Evolutionary conservation across 2,797 vertebrate genomes (phyloP).

Genomic region (Semotilus atromaculatus): DNA sequence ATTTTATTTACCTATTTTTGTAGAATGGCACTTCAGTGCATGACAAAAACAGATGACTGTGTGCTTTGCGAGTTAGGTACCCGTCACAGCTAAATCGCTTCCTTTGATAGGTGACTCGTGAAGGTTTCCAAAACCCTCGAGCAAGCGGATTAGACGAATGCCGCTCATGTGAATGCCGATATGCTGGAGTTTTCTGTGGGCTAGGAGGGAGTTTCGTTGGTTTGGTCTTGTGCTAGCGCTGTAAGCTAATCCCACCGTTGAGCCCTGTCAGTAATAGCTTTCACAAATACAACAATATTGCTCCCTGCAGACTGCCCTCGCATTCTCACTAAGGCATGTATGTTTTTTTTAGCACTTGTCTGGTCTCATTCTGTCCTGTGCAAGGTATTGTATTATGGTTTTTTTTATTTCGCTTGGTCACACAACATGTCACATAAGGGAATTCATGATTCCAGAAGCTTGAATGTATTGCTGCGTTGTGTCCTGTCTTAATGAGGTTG

Average conservation of each 20-base stretch:
- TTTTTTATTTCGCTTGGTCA: slow-evolving; percentile 14
- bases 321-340: not conserved
- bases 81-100: slow-evolving; percentile 62
- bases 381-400: not conserved
- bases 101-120: slow-evolving; percentile 59
- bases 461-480: not conserved
- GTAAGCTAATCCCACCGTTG: slow-evolving; percentile 41
- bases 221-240: slow-evolving; percentile 14
- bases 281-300: slow-evolving; percentile 38
- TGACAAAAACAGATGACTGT: slow-evolving; percentile 38
- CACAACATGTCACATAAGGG: slow-evolving; percentile 17
- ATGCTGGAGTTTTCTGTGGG: slow-evolving; percentile 39
- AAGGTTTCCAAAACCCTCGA: slow-evolving; percentile 66
- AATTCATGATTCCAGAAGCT: slow-evolving; percentile 22
- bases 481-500: slow-evolving; percentile 14
- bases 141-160: slow-evolving; percentile 71
- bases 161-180: slow-evolving; percentile 63
- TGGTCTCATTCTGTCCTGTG: slow-evolving; percentile 1
- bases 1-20: slow-evolving; percentile 5
- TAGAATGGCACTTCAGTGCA: slow-evolving; percentile 22
- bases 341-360: slow-evolving; percentile 14
- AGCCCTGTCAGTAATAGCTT: slow-evolving; percentile 43
- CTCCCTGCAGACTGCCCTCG: not conserved
- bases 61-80: slow-evolving; percentile 52
- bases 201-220: not conserved